Base-by-base conservation (phyloP, 2,888 invertebrate genomes). In the Boloria selene region DNA sequence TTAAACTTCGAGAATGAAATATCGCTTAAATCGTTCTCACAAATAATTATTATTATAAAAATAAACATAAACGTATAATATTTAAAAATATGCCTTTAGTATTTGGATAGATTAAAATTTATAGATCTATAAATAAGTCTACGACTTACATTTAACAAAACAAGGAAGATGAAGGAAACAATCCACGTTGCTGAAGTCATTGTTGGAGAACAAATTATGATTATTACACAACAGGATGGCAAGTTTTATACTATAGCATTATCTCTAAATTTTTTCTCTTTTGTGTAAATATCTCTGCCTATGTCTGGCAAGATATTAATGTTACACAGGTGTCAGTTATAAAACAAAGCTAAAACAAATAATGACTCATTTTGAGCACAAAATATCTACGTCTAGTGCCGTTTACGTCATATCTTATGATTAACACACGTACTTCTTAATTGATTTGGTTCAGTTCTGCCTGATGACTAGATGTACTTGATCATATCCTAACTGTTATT, bases 81-180 rank as follows among this genome's bases (percentile, higher is more conserved):
- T 13, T 14, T 13, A 55, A 18, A 18, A 42, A 42, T 18, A 42
- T 42, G 18, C 38, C 10, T 16, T 49, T 16, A 49, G 4, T n/a
- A 49, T 49, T 49, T n/a, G 2, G 16, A 49, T 49, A 49, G 6
- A n/a, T 49, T 49, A 18, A 18, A 5, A 18, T 22, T 51, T 22
- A 22, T 13, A 3, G 18, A 22, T 22, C 3, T 22, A 13, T 22
- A 22, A 13, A 51, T 22, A 18, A n/a, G 18, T 51, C 31, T 6
- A 52, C 59, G 59, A 74, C 77, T 76, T 69, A 77, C 77, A 73
- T 77, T 77, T 58, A 77, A 71, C 52, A 74, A 59, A 17, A 73
- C 70, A 63, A 75, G 70, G 7, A 70, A 65, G 49, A 77, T 55
- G 70, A 77, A 77, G 13, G 73, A 73, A 62, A 74, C 52, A 62